Evolutionary conservation across 2,888 invertebrate genomes (phyloP), one percentile per base, ranked within the genome.

Genomic region (Flexamia atlantica): DNA sequence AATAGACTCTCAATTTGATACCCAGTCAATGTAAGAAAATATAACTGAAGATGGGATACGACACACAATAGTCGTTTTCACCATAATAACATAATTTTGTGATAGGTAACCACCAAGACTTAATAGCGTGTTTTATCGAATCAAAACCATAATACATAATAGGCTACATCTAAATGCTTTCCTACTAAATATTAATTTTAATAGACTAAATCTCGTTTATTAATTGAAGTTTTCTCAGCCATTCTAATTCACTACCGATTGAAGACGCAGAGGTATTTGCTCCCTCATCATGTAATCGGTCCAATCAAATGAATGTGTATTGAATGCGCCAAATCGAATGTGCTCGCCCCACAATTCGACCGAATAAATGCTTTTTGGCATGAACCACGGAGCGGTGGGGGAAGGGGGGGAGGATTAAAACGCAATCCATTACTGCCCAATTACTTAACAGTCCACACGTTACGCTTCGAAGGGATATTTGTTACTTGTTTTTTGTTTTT

Each of bases 361-460:
- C 30, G 28, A 64, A 64, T 30, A 64, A 64, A 64, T 64, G 64
- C 64, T 20, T 64, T 64, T 64, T 64, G 28, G 64, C 25, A 14
- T 28, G 64, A 30, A 23, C 14, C 28, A 4, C 53, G 53, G n/a
- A 23, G 57, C 14, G 14, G 20, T 23, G 57, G 57, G 57, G 57
- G 57, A 23, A 14, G 5, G 14, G 64, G 64, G 14, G 14, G 12
- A 12, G 64, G 28, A 64, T 64, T 64, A 64, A 64, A 64, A 64
- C 64, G 64, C 64, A 64, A 64, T 64, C 64, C 64, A 64, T 64
- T 64, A 64, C 28, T 14, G 64, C n/a, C 14, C 64, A 64, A 64
- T 64, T 64, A 64, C 64, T 64, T 64, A 64, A 64, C 64, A 64
- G 64, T 64, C 28, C 64, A 64, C 64, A 64, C n/a, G 64, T 64